A percentile compares a stretch with the other conserved stretches of the same genome.
These are phyloP conservation scores for Meliscaeva auricollis DNA, from an alignment of 2,888 invertebrate genomes.

Conservation along the genomic window DNA sequence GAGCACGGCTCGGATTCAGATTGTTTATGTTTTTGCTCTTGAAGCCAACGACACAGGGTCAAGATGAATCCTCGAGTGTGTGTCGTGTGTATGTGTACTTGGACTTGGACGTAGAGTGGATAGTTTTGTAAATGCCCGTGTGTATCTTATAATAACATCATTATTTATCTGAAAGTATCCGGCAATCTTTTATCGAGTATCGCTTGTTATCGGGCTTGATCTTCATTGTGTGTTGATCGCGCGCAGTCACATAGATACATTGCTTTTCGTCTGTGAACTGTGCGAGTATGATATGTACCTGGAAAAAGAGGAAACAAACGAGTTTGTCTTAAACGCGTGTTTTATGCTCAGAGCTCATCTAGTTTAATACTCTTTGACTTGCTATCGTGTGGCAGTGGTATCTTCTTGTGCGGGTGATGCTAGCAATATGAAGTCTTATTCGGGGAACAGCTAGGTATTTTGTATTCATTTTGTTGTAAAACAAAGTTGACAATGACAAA, in stretches of 20 bases:
- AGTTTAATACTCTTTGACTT: conserved; percentile 27
- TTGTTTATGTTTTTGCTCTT: conserved; percentile 70
- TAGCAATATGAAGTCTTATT: conserved; percentile 37
- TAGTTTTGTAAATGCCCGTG: conserved; percentile 6
- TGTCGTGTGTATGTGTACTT: background rate
- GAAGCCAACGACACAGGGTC: conserved; percentile 62
- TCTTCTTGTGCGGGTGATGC: too few relatives aligned
- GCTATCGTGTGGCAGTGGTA: background rate
- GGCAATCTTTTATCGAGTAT: conserved; percentile 72
- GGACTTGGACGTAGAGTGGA: background rate
- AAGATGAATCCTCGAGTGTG: conserved; percentile 58
- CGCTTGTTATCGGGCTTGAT: conserved; percentile 68
- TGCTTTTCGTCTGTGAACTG: background rate
- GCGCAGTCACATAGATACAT: conserved; percentile 1
- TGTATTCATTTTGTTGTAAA: too few relatives aligned
- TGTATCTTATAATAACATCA: conserved; percentile 71
- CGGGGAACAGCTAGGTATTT: background rate
- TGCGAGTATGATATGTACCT: background rate
- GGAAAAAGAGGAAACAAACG: background rate
- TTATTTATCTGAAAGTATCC: conserved; percentile 72
- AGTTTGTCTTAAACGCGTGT: conserved; percentile 44
- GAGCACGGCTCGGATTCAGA: conserved; percentile 60
- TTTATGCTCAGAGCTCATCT: conserved; percentile 34
- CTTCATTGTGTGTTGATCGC: conserved; percentile 68
- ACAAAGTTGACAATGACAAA: too few relatives aligned